Conservation (phyloP, 2,797 vertebrate genomes). For the Anniella stebbinsi region DNA sequence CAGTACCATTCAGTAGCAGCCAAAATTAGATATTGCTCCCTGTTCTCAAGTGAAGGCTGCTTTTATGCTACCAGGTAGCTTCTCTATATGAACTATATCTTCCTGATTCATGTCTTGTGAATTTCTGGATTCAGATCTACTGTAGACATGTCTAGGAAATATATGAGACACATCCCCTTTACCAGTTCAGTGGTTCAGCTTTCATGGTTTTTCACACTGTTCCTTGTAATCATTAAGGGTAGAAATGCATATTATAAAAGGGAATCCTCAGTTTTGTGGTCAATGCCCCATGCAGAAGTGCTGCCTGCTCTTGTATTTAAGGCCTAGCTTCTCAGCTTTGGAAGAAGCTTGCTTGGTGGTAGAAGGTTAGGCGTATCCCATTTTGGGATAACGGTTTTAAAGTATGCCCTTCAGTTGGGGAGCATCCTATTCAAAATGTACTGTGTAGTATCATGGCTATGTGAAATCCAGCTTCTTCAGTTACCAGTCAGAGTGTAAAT, state of each 20-base stretch:
- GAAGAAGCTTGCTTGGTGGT: neutral
- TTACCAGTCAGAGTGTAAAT: neutral
- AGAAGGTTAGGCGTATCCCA: neutral
- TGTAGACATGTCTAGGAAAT: neutral
- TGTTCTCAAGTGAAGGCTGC: too few species aligned
- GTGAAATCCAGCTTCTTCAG: neutral
- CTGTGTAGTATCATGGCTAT: neutral
- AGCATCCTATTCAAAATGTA: neutral
- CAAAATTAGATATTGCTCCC: neutral
- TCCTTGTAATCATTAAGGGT: too few species aligned
- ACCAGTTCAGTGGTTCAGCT: constrained; percentile 34
- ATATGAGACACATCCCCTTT: constrained; percentile 1
- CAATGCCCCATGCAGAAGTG: neutral
- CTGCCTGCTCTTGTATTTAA: neutral
- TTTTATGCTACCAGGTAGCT: too few species aligned
- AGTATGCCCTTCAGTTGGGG: neutral
- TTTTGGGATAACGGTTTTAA: neutral
- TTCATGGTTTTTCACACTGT: constrained; percentile 26
- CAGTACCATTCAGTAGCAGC: neutral
- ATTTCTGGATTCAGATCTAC: too few species aligned
- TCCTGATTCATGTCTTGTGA: too few species aligned
- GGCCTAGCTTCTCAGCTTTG: neutral
- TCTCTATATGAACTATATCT: too few species aligned
- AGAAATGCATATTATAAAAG: neutral
- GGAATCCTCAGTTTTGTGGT: neutral